Base-by-base conservation (phyloP, 2,888 invertebrate species). In the Pristionchus japonicus region DNA sequence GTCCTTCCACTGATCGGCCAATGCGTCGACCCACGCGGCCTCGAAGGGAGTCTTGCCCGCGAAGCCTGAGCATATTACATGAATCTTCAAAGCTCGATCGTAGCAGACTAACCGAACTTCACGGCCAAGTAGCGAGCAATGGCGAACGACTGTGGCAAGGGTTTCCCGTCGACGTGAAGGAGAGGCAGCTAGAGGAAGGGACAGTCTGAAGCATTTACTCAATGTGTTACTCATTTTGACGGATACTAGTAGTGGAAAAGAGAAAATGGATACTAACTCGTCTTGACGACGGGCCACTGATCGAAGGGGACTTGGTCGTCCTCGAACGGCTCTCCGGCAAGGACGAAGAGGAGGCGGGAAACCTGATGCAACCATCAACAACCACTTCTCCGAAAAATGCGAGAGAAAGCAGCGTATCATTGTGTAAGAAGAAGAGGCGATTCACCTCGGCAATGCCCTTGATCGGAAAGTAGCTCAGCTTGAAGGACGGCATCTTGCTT, bases 1-100 rank as follows among this genome's bases (percentile, higher is more conserved):
- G 88, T 92, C 91, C 88, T 91, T 91, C 67, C 87, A 89, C 83
- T 91, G 90, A 87, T 92, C 92, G 31, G 91, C 90, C 31, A 90
- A 43, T 15, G 90, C 87, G 84, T 92, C 92, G 27, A 92, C 91
- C 67, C 89, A 89, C 27, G 86, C 49, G 23, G 91, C 92, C 88
- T 91, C 89, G 49, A 89, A 90, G 27, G 84, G 88, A 31, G 83
- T 90, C 47, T 89, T 89, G 20, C 92, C 92, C 47, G 91, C 91
- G 61, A 90, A 87, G 7, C 89, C 91, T 91, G 43, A 88, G 88
- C 27, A 31, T 6, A 20, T 20, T 20, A 15, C 3, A 27, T 27
- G n/a, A 61, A 11, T 74, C n/a, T 43, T 13, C 43, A 43, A 43
- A 43, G 11, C 43, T 43, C 43, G 43, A 9, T 43, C 17, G 52